Evolutionary conservation across 1,140 invertebrate genomes (phyloP), one percentile per base, ranked within the genome.

Genomic region (Metaphire vulgaris): DNA sequence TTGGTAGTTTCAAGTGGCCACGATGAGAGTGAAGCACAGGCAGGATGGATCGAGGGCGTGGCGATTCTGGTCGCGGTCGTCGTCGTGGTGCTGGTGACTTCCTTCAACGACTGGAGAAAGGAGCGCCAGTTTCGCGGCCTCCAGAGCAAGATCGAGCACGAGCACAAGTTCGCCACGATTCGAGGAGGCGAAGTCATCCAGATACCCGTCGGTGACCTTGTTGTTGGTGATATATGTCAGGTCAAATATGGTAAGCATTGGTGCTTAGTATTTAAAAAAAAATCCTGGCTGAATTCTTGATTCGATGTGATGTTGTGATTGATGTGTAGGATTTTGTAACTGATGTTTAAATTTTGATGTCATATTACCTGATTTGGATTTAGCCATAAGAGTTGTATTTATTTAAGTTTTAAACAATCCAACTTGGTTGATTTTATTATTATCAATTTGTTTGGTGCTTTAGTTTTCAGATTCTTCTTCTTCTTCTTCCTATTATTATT

Each of bases 31-130:
- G 74, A 75, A 34, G 75, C 77, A 32, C n/a, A 78, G 28, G 77
- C 77, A 1, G 79, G 79, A 1, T 98, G 95, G 95, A 97, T 98
- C 83, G 95, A 97, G 89, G 94, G 95, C 85, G 89, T 94, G 81
- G 95, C 95, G 82, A 97, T 97, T 86, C 90, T 97, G 87, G 92
- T 97, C 86, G 97, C 95, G 80, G 95, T 98, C 85, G 92, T 97
- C 87, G 94, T 97, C 84, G 95, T 97, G 84, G 95, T 97, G 76
- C 89, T 97, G 87, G 95, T 97, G 79, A 97, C 95, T 85, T 95
- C 95, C 81, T 96, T 97, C 88, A 98, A 97, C 89, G 95, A 97
- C 90, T 97, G 96, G 87, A 95, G 93, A 76, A 98, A 97, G 90
- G 95, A 98, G 88, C 90, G 92, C 86, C 95, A 97, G 89, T 98